phyloP scores from a whole-genome alignment of 2,888 invertebrate species.

The Acleris sparsana region DNA sequence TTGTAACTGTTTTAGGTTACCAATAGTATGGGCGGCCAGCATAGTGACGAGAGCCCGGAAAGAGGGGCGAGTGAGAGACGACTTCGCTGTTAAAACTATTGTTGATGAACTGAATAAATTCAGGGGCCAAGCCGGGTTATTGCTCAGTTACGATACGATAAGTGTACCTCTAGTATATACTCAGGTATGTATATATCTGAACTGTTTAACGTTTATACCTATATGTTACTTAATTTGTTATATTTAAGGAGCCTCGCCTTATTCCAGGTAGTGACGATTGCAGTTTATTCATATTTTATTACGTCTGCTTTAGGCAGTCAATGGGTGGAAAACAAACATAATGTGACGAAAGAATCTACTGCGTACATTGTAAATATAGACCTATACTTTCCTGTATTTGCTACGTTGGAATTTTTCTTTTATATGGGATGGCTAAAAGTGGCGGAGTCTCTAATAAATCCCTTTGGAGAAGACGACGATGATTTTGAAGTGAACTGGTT shows the following conservation, averaged over 20 bases:
- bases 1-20: constrained; percentile 81
- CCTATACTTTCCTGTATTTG: constrained; percentile 95
- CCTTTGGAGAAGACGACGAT: constrained; percentile 95
- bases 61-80: constrained; percentile 94
- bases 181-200: constrained; percentile 77
- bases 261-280: constrained; percentile 92
- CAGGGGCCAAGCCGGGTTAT: constrained; percentile 89
- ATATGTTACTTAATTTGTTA: background rate
- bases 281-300: constrained; percentile 95
- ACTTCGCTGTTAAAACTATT: constrained; percentile 96
- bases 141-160: constrained; percentile 91
- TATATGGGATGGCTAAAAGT: constrained; percentile 97
- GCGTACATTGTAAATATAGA: constrained; percentile 86
- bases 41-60: constrained; percentile 95
- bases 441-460: constrained; percentile 95
- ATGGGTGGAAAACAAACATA: constrained; percentile 87
- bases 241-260: constrained; percentile 17
- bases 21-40: constrained; percentile 95
- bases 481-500: constrained; percentile 97
- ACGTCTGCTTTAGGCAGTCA: constrained; percentile 95
- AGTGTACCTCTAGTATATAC: constrained; percentile 92
- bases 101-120: constrained; percentile 94
- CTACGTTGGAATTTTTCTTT: constrained; percentile 93
- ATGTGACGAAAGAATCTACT: constrained; percentile 51
- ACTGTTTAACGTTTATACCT: background rate